A percentile compares a stretch with the other conserved stretches of the same genome.
phyloP scores from a whole-genome alignment of 23 tunicate species.

The Trididemnum nubilum region DNA sequence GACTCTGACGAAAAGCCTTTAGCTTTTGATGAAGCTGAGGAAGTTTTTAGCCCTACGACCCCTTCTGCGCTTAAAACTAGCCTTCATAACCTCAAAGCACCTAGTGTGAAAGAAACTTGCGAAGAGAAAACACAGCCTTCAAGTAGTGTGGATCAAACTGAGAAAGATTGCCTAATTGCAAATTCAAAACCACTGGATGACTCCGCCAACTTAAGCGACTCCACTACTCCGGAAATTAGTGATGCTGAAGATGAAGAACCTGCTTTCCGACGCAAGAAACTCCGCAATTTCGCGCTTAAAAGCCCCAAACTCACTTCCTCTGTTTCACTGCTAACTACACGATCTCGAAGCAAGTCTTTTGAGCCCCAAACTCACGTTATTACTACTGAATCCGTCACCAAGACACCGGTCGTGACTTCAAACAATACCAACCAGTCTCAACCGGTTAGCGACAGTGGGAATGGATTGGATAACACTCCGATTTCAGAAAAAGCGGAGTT shows the following conservation, averaged over 20 bases:
- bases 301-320: too few relatives aligned
- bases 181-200: not conserved
- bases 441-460: too few relatives aligned
- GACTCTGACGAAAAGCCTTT: not conserved
- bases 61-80: not conserved
- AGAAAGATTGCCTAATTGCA: not conserved
- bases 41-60: not conserved
- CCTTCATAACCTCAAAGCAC: not conserved
- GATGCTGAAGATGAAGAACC: not conserved
- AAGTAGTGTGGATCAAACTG: not conserved
- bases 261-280: not conserved
- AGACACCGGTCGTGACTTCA: too few relatives aligned
- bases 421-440: not conserved
- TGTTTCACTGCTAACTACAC: not conserved
- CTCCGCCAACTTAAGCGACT: not conserved
- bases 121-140: not conserved
- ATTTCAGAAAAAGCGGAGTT: not conserved
- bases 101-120: not conserved
- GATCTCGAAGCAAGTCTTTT: slow-evolving; percentile 17
- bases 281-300: not conserved
- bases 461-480: not conserved
- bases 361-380: slow-evolving; percentile 9
- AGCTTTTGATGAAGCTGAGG: not conserved
- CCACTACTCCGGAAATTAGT: not conserved
- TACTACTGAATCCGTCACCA: not conserved